These are phyloP conservation scores for Gopherus flavomarginatus DNA, from an alignment of 2,113 vertebrate genomes.

Conservation along the genomic window DNA sequence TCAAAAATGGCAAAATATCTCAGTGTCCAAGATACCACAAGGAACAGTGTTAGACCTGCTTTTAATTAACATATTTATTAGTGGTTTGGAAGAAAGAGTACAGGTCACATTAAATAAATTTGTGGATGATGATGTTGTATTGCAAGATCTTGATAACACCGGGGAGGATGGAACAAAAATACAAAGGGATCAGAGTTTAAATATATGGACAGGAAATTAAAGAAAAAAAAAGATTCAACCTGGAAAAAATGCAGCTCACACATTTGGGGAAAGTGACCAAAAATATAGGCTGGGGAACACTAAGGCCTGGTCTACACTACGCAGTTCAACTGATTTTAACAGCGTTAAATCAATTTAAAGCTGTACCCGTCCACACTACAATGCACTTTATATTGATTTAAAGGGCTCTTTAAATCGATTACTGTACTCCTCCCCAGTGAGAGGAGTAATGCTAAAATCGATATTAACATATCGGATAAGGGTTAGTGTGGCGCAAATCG, in stretches of 20 bases:
- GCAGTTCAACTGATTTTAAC: too few relatives aligned
- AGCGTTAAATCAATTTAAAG: too few relatives aligned
- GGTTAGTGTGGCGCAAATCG: too few relatives aligned
- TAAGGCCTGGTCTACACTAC: background rate
- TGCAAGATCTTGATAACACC: conserved; percentile 44
- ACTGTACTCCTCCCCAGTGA: too few relatives aligned
- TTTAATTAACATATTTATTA: conserved; percentile 59
- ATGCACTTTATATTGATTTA: too few relatives aligned
- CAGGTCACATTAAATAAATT: conserved; percentile 46
- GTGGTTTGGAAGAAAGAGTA: conserved; percentile 43
- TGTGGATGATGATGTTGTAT: conserved; percentile 15
- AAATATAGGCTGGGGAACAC: background rate
- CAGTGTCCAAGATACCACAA: conserved; percentile 8
- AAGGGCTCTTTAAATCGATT: too few relatives aligned
- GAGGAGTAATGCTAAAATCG: too few relatives aligned
- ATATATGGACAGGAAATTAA: conserved; percentile 23
- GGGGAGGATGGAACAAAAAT: conserved; percentile 43
- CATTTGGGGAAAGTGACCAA: background rate
- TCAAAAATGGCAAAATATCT: conserved; percentile 13
- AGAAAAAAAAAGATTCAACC: background rate
- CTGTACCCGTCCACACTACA: too few relatives aligned
- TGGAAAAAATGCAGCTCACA: background rate
- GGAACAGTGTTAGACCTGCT: conserved; percentile 21
- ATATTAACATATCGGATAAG: too few relatives aligned
- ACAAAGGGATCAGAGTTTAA: conserved; percentile 25